These are phyloP conservation scores for Climacteris rufus DNA, from an alignment of 2,113 vertebrate genomes.

Conservation along the genomic window DNA sequence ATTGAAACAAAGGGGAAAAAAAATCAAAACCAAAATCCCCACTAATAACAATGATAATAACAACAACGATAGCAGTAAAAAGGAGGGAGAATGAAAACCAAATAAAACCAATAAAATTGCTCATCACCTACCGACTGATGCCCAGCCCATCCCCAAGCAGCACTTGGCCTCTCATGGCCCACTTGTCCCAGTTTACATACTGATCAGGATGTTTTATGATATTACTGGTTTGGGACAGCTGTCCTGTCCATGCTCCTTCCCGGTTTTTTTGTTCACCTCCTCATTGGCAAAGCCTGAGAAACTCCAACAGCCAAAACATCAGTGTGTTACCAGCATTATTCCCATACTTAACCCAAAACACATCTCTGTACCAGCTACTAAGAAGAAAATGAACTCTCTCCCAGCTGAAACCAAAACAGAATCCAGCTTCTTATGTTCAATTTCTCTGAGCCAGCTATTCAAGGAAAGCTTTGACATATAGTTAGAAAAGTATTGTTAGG, in stretches of 20 bases:
- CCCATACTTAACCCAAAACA: background rate
- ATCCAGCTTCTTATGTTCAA: background rate
- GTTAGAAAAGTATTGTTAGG: background rate
- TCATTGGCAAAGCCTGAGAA: background rate
- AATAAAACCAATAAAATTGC: background rate
- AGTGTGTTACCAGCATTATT: background rate
- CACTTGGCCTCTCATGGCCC: no score
- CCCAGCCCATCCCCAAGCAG: background rate
- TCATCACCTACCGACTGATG: rapidly evolving
- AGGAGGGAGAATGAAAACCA: background rate
- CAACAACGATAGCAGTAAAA: background rate
- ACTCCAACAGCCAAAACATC: background rate
- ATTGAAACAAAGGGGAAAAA: background rate
- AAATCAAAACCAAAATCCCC: no score
- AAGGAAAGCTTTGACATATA: background rate
- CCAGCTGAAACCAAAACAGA: background rate
- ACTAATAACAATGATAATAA: background rate
- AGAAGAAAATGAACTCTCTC: background rate
- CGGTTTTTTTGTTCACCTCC: background rate
- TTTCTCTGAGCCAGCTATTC: background rate
- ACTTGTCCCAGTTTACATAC: background rate
- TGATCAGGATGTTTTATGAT: background rate
- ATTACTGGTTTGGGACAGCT: background rate
- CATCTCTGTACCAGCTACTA: background rate
- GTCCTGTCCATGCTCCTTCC: background rate